Percentiles rank a stretch among this genome's conserved stretches.
These are phyloP conservation scores for Panthera uncia DNA, from an alignment of 2,113 vertebrate species.

Conservation along the genomic window DNA sequence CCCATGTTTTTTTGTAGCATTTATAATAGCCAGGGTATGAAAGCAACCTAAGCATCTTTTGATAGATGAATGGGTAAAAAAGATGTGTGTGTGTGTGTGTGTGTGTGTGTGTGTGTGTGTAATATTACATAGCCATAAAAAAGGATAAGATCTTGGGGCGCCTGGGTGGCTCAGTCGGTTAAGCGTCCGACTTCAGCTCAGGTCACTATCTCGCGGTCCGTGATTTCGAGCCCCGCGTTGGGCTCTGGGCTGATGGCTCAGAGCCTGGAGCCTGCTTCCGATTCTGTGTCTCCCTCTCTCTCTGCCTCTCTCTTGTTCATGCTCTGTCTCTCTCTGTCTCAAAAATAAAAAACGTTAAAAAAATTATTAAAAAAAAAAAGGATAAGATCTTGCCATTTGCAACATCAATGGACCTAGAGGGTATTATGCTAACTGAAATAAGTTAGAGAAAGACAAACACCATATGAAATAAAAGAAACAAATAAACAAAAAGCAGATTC, in stretches of 20 bases:
- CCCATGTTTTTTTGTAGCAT: neutral
- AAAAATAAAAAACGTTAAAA: no score
- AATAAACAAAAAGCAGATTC: neutral
- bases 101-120: neutral
- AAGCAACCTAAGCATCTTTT: neutral
- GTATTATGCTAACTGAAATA: neutral
- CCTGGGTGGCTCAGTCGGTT: no score
- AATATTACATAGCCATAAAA: neutral
- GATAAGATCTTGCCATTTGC: neutral
- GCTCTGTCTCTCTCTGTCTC: no score
- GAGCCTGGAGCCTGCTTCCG: no score
- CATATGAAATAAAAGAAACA: neutral
- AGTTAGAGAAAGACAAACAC: neutral
- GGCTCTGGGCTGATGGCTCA: no score
- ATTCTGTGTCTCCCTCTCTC: no score
- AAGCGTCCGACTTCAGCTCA: no score
- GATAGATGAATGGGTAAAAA: neutral
- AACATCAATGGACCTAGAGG: neutral
- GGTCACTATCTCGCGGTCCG: no score
- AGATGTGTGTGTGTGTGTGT: neutral
- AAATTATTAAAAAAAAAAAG: neutral
- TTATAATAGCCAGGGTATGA: neutral
- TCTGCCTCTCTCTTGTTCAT: no score
- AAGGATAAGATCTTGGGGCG: neutral
- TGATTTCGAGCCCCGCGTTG: no score